phyloP scores from a whole-genome alignment of 1,140 invertebrate species.

The Penaeus chinensis region DNA sequence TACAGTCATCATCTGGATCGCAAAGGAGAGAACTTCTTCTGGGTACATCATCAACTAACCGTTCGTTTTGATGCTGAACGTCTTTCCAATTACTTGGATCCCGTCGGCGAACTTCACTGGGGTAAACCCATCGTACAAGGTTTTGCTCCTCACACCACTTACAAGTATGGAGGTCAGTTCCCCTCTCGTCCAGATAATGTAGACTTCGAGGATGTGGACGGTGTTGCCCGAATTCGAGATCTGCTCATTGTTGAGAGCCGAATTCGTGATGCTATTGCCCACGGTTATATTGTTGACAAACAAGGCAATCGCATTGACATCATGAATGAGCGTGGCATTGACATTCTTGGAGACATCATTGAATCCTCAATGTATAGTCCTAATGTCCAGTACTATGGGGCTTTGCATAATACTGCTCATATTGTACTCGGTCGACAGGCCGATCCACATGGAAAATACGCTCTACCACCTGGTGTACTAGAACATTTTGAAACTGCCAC shows the following conservation, averaged over 20 bases:
- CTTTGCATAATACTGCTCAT: no score
- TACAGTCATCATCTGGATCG: conserved; percentile 30
- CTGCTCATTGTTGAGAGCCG: conserved; percentile 25
- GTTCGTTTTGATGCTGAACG: conserved; percentile 39
- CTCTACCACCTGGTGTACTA: no score
- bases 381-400: no score
- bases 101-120: conserved; percentile 35
- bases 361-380: no score
- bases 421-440: no score
- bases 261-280: conserved; percentile 40
- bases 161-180: conserved; percentile 41
- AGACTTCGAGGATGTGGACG: conserved; percentile 30
- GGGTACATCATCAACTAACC: conserved; percentile 38
- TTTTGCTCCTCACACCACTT: conserved; percentile 35
- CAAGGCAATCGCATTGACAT: conserved; percentile 23
- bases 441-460: no score
- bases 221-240: conserved; percentile 22
- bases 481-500: no score
- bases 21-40: conserved; percentile 44
- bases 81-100: conserved; percentile 31
- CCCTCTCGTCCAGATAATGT: conserved; percentile 36
- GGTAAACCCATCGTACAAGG: conserved; percentile 15
- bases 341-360: no score
- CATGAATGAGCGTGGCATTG: not conserved
- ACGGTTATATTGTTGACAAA: conserved; percentile 5